These are phyloP conservation scores for Merluccius polli DNA, from an alignment of 2,797 vertebrate genomes.

Conservation along the genomic window DNA sequence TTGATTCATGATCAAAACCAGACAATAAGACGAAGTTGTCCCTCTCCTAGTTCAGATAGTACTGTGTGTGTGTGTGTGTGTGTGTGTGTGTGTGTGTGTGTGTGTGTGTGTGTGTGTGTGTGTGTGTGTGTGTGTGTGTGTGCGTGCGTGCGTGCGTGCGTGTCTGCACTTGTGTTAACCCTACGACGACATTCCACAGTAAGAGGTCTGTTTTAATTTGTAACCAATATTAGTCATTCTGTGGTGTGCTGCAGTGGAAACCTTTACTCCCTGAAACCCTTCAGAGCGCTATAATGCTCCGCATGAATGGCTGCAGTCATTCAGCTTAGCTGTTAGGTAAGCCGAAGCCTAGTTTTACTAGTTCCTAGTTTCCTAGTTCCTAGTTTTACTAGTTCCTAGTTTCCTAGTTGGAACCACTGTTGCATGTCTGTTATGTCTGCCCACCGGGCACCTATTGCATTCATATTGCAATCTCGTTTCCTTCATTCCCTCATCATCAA, in stretches of 20 bases:
- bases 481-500: no score
- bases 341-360: background rate
- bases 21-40: background rate
- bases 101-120: no score
- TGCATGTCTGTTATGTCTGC: no score
- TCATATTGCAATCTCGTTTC: no score
- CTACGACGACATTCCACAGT: background rate
- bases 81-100: no score
- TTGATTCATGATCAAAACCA: no score
- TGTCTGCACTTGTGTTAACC: background rate
- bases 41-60: no score
- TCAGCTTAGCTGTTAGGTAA: background rate
- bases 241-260: background rate
- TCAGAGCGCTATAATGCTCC: background rate
- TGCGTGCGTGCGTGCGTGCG: background rate
- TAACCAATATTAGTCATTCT: background rate
- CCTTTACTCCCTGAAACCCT: background rate
- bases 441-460: no score
- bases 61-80: no score
- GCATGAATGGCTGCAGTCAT: background rate
- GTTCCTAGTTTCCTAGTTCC: background rate
- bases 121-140: background rate
- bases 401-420: background rate
- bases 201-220: background rate
- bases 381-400: background rate